phyloP scores from a whole-genome alignment of 2,888 invertebrate genomes.

The Metopia argyrocephala region DNA sequence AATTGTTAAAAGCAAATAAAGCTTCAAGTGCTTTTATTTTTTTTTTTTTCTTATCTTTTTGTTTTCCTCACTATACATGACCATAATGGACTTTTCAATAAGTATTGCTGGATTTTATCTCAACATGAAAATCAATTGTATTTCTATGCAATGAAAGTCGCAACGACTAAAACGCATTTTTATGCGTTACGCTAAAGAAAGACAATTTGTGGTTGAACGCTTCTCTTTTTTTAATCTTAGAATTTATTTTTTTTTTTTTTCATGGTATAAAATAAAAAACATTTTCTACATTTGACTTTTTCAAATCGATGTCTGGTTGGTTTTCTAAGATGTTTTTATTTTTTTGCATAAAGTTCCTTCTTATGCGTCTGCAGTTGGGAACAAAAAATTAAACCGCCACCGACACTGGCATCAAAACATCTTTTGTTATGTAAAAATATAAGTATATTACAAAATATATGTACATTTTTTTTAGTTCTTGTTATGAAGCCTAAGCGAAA shows the following conservation, averaged over 20 bases:
- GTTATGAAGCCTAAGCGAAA: too few species aligned
- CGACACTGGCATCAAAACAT: too few species aligned
- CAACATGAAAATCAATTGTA: constrained; percentile 54
- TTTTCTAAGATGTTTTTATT: too few species aligned
- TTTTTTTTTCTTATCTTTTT: not conserved
- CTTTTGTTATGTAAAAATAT: too few species aligned
- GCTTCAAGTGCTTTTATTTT: constrained; percentile 40
- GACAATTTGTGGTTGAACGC: not conserved
- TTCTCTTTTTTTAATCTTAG: not conserved
- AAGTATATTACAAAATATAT: too few species aligned
- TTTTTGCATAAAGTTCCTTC: too few species aligned
- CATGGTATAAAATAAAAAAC: not conserved
- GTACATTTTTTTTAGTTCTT: too few species aligned
- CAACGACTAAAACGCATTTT: constrained; percentile 51
- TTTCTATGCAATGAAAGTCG: constrained; percentile 21
- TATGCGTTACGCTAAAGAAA: constrained; percentile 60
- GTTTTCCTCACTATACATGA: constrained; percentile 41
- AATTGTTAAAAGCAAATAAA: constrained; percentile 44
- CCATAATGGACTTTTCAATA: constrained; percentile 41
- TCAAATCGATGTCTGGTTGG: too few species aligned
- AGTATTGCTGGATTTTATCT: constrained; percentile 45
- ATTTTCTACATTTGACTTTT: too few species aligned
- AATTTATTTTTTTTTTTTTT: not conserved
- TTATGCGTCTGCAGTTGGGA: too few species aligned
- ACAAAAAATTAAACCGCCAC: too few species aligned